Evolutionary conservation across 2,113 vertebrate genomes (phyloP).

Genomic region (Cyphomyrus plagiostoma): DNA sequence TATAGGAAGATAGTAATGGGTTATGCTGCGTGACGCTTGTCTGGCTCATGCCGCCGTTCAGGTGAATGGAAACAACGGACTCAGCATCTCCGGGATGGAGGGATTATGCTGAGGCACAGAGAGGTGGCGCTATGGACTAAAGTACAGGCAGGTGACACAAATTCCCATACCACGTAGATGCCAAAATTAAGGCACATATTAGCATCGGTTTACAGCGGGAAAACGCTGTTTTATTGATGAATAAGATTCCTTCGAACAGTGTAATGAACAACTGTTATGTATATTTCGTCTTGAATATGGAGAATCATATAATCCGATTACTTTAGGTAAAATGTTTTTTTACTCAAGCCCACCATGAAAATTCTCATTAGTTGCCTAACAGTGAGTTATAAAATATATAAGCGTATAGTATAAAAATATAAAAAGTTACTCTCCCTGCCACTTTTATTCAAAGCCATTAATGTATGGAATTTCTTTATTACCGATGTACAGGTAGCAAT

Average conservation of each 20-base stretch:
- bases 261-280: not conserved
- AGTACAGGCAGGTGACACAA: not conserved
- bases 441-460: not conserved
- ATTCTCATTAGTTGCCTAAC: not conserved
- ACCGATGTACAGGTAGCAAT: not conserved
- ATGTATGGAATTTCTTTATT: not conserved
- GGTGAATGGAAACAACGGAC: conserved; percentile 31
- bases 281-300: not conserved
- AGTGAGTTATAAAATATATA: not conserved
- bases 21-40: not conserved
- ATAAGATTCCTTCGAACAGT: not conserved
- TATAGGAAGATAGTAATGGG: conserved; percentile 16
- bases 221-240: not conserved
- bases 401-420: not conserved
- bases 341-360: not conserved
- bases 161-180: not conserved
- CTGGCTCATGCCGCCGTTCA: not conserved
- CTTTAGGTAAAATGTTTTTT: not conserved
- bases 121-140: not conserved
- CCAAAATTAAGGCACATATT: not conserved
- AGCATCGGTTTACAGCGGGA: not conserved
- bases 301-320: not conserved
- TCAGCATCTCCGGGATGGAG: conserved; percentile 30
- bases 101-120: conserved; percentile 4
- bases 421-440: not conserved